phyloP scores from a whole-genome alignment of 2,888 invertebrate species.

The Ectemnius lituratus region DNA sequence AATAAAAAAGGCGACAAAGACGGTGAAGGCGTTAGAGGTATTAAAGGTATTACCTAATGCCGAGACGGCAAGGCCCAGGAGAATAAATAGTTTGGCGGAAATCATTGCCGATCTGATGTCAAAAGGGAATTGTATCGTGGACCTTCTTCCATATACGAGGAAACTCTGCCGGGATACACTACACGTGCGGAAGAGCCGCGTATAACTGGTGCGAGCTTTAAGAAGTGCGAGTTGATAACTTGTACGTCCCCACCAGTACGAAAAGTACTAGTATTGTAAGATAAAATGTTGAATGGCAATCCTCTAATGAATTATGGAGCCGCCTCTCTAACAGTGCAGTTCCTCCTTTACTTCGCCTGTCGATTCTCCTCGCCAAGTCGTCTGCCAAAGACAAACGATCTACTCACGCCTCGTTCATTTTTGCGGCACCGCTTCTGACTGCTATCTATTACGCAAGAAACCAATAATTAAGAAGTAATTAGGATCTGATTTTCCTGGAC shows the following conservation, averaged over 20 bases:
- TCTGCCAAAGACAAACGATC: no score
- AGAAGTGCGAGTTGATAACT: conserved; percentile 45
- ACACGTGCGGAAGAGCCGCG: conserved; percentile 32
- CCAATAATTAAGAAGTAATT: no score
- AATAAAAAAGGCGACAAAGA: background rate
- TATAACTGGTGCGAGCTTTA: conserved; percentile 34
- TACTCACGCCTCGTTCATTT: no score
- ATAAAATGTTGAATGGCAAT: conserved; percentile 37
- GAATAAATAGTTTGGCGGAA: conserved; percentile 13
- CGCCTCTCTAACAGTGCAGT: conserved; percentile 17
- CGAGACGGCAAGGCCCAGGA: conserved; percentile 6
- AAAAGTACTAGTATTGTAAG: conserved; percentile 38
- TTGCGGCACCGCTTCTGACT: no score
- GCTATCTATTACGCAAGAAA: no score
- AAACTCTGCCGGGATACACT: conserved; percentile 20
- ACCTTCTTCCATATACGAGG: conserved; percentile 11
- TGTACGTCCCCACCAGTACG: conserved; percentile 49
- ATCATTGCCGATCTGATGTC: conserved; percentile 26
- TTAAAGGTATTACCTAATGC: conserved; percentile 39
- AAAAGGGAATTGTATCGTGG: conserved; percentile 8
- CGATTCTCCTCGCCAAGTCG: background rate
- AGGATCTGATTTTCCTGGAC: no score
- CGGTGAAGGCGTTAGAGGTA: background rate
- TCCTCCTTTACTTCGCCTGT: conserved; percentile 26
- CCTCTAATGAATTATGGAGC: conserved; percentile 13